phyloP scores from a whole-genome alignment of 2,797 vertebrate species.

The Tiaroga cobitis region DNA sequence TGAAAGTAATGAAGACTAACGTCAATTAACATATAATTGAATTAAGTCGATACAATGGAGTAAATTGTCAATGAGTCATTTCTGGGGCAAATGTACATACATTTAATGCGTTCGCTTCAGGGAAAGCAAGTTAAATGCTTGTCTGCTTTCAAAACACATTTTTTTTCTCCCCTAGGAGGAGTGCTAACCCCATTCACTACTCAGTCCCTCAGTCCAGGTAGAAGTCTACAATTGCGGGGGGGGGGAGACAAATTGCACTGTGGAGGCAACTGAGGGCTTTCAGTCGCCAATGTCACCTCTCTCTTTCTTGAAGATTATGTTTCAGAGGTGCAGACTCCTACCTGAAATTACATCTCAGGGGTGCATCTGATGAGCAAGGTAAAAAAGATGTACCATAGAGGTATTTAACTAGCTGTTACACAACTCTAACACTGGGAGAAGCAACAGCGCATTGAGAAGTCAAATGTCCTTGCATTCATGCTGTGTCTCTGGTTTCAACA shows the following conservation, averaged over 20 bases:
- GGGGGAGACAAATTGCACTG: not conserved
- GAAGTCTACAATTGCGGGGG: not conserved
- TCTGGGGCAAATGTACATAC: not conserved
- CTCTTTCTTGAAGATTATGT: constrained; percentile 28
- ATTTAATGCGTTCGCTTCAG: not conserved
- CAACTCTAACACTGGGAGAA: constrained; percentile 20
- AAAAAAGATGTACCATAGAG: constrained; percentile 29
- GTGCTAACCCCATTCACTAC: not conserved
- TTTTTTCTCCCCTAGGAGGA: constrained; percentile 21
- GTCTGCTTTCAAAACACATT: not conserved
- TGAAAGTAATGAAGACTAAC: not conserved
- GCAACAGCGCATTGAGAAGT: constrained; percentile 22
- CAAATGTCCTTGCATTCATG: constrained; percentile 13
- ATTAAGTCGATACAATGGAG: not conserved
- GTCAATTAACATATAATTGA: not conserved
- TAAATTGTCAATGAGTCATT: not conserved
- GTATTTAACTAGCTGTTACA: constrained; percentile 42
- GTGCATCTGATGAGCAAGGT: constrained; percentile 48
- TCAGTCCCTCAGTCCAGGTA: constrained; percentile 1
- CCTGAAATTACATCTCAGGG: constrained; percentile 58
- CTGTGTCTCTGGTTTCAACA: constrained; percentile 38
- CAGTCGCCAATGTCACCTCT: constrained; percentile 33
- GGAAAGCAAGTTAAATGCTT: not conserved
- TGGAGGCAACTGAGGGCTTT: not conserved
- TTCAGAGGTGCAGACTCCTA: constrained; percentile 46